Evolutionary conservation across 2,888 invertebrate species (phyloP).

Genomic region (Scaptomyza cyrtandrae): DNA sequence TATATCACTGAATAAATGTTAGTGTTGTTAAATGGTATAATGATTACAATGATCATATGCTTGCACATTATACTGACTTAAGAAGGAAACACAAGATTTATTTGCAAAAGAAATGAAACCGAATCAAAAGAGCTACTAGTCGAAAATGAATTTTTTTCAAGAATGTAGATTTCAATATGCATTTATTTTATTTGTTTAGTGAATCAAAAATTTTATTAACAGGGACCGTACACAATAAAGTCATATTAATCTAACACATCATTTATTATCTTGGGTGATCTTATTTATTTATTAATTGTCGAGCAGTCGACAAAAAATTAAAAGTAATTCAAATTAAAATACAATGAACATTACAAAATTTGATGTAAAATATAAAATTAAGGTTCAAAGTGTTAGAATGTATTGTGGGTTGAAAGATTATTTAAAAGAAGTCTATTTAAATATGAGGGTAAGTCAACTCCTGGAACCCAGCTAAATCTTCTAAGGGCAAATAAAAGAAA

Average conservation of each 20-base stretch:
- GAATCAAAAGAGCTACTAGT: conserved; percentile 2
- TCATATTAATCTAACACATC: neutral
- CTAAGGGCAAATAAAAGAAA: too few relatives aligned
- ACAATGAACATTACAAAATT: too few relatives aligned
- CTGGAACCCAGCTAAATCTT: too few relatives aligned
- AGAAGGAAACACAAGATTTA: conserved; percentile 7
- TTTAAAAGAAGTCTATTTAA: too few relatives aligned
- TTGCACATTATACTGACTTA: conserved; percentile 23
- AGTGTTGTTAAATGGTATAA: conserved; percentile 25
- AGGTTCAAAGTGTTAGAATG: too few relatives aligned
- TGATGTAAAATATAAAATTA: too few relatives aligned
- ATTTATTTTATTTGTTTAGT: conserved; percentile 40
- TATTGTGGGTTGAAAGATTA: too few relatives aligned
- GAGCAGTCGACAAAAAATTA: too few relatives aligned
- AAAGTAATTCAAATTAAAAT: too few relatives aligned
- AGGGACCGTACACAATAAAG: neutral
- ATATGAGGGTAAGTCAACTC: too few relatives aligned
- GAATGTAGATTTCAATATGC: conserved; percentile 16
- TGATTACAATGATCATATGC: conserved; percentile 29
- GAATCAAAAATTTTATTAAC: conserved; percentile 17
- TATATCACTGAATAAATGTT: conserved; percentile 26
- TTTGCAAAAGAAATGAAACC: conserved; percentile 23
- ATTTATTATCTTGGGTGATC: neutral
- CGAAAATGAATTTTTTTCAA: neutral
- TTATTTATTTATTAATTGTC: neutral